phyloP scores from a whole-genome alignment of 2,113 vertebrate genomes.

The Perognathus longimembris region DNA sequence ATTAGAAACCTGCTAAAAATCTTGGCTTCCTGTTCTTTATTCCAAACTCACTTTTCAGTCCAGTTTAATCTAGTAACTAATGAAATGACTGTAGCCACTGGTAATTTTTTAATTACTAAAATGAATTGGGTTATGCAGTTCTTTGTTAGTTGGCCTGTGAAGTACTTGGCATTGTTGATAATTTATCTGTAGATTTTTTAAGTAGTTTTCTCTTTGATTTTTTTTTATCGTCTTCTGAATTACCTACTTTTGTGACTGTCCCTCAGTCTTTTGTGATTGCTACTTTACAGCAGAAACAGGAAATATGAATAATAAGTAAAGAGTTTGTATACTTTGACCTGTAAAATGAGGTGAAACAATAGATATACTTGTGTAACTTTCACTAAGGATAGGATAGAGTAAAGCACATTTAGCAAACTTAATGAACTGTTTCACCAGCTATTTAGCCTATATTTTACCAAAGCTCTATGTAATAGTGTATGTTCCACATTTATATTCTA shows the following conservation, averaged over 20 bases:
- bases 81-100: not conserved
- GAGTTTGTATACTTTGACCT: no score
- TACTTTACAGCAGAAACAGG: not conserved
- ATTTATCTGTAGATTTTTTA: not conserved
- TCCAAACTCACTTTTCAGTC: not conserved
- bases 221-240: not conserved
- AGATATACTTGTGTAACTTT: not conserved
- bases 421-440: not conserved
- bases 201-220: not conserved
- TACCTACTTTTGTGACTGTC: not conserved
- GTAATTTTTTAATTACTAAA: conserved; percentile 26
- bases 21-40: not conserved
- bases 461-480: not conserved
- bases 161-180: not conserved
- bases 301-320: no score
- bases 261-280: not conserved
- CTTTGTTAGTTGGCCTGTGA: not conserved
- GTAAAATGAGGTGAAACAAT: not conserved
- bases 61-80: not conserved
- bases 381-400: not conserved
- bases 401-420: not conserved
- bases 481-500: no score
- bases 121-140: not conserved
- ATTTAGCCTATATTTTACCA: not conserved
- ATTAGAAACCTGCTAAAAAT: not conserved